Evolutionary conservation across 2,797 vertebrate species (phyloP).

Genomic region (Gobio occitaniae): DNA sequence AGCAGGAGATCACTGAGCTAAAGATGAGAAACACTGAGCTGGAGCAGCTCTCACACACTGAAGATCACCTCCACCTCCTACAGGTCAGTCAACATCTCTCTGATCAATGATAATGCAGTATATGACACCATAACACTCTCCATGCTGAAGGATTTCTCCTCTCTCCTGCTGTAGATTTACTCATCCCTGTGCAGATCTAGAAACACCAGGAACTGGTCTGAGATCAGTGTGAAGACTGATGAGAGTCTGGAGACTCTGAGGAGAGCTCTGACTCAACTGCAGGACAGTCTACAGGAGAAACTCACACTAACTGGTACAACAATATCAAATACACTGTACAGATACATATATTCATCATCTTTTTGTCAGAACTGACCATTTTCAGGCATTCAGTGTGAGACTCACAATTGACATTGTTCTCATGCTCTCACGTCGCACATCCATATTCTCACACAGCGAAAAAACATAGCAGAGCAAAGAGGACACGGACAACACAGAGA

Average conservation of each 20-base stretch:
- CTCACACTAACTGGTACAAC: background rate
- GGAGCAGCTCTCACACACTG: slow-evolving; percentile 29
- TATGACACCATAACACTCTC: background rate
- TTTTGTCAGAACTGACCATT: background rate
- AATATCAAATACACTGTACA: background rate
- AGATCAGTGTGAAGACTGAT: slow-evolving; percentile 1
- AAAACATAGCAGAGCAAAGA: no score
- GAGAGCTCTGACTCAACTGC: slow-evolving; percentile 25
- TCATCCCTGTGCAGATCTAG: background rate
- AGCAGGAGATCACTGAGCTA: slow-evolving; percentile 18
- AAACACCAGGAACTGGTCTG: slow-evolving; percentile 46
- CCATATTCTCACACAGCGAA: no score
- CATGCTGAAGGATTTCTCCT: background rate
- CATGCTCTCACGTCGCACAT: no score
- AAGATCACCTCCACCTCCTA: slow-evolving; percentile 46
- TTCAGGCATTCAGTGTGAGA: no score
- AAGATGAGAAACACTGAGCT: slow-evolving; percentile 21
- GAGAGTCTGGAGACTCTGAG: slow-evolving; percentile 28
- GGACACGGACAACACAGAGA: no score
- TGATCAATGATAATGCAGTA: background rate
- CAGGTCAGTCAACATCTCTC: slow-evolving; percentile 34
- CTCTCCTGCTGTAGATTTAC: slow-evolving; percentile 42
- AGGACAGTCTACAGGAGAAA: background rate
- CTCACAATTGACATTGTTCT: no score
- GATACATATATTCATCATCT: background rate